Evolutionary conservation across 2,888 invertebrate genomes (phyloP).

Genomic region (Portevinia maculata): DNA sequence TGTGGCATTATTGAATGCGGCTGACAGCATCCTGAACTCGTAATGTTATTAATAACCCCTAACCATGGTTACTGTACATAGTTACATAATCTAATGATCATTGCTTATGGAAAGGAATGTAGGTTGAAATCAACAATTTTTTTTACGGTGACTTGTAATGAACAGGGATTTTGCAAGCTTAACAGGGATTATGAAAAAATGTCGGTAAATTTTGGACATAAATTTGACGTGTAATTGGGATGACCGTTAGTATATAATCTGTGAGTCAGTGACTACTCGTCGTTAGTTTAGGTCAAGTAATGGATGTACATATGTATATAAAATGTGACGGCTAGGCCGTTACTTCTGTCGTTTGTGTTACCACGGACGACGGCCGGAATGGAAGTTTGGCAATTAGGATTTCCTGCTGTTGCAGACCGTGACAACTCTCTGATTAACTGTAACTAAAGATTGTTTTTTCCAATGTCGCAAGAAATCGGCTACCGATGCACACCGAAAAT

Average conservation of each 20-base stretch:
- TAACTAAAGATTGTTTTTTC: too few relatives aligned
- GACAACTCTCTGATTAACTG: too few relatives aligned
- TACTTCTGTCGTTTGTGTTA: too few relatives aligned
- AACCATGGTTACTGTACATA: conserved; percentile 31
- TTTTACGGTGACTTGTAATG: neutral
- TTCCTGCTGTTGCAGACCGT: too few relatives aligned
- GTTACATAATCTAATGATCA: neutral
- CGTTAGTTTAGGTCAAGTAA: too few relatives aligned
- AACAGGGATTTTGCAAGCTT: conserved; percentile 4
- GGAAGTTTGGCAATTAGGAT: too few relatives aligned
- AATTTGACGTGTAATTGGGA: conserved; percentile 1
- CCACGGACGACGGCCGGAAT: too few relatives aligned
- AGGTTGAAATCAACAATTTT: neutral
- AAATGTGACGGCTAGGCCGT: too few relatives aligned
- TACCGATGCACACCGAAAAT: too few relatives aligned
- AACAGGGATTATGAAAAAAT: conserved; percentile 17
- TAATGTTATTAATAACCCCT: conserved; percentile 59
- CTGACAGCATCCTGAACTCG: conserved; percentile 52
- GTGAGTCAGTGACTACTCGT: too few relatives aligned
- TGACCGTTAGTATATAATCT: neutral
- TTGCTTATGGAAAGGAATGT: neutral
- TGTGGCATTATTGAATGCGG: conserved; percentile 53
- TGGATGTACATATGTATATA: too few relatives aligned
- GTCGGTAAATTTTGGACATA: neutral
- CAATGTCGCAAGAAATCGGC: too few relatives aligned